Evolutionary conservation across 1,140 invertebrate species (phyloP).

Genomic region (Pogonus chalceus): DNA sequence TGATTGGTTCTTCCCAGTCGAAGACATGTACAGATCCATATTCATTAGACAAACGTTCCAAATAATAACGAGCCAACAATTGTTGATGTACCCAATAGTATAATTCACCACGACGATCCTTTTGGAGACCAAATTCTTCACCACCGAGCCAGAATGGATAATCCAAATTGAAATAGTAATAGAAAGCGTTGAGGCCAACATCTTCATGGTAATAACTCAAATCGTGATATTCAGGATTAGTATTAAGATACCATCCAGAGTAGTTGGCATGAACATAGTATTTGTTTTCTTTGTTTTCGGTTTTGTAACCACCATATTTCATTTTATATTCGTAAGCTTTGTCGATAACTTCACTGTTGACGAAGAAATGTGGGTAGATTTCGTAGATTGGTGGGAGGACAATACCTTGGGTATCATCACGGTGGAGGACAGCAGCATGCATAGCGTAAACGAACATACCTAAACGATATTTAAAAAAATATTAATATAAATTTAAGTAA

Average conservation of each 20-base stretch:
- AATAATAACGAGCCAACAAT: slow-evolving; percentile 50
- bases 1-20: slow-evolving; percentile 41
- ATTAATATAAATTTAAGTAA: too few species aligned
- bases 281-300: slow-evolving; percentile 34
- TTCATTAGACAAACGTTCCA: slow-evolving; percentile 55
- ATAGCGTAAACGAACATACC: slow-evolving; percentile 52
- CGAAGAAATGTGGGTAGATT: slow-evolving; percentile 52
- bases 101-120: slow-evolving; percentile 45
- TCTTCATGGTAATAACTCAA: slow-evolving; percentile 66
- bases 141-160: slow-evolving; percentile 51
- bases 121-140: slow-evolving; percentile 37
- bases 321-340: slow-evolving; percentile 45
- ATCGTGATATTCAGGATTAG: slow-evolving; percentile 31
- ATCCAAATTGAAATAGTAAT: slow-evolving; percentile 52
- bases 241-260: slow-evolving; percentile 40
- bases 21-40: slow-evolving; percentile 48
- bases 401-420: slow-evolving; percentile 46
- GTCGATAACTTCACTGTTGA: slow-evolving; percentile 47
- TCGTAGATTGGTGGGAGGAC: slow-evolving; percentile 55
- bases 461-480: too few species aligned
- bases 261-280: slow-evolving; percentile 41
- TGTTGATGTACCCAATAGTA: slow-evolving; percentile 48
- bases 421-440: slow-evolving; percentile 47
- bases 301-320: slow-evolving; percentile 34
- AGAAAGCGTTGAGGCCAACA: slow-evolving; percentile 54